These are phyloP conservation scores for Tupaia chinensis DNA, from an alignment of 2,113 vertebrate species.

Conservation along the genomic window DNA sequence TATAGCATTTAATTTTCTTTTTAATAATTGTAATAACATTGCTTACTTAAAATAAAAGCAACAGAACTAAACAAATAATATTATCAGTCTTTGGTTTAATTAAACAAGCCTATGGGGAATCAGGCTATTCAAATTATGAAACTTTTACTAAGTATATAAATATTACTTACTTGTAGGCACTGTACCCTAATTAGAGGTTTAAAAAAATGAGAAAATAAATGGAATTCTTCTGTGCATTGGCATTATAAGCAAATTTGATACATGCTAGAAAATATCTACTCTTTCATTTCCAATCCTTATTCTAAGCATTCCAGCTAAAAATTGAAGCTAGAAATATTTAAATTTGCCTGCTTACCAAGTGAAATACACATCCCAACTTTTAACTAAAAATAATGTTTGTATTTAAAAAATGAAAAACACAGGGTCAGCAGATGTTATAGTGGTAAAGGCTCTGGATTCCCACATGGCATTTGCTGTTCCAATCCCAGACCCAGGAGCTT, in stretches of 20 bases:
- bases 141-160: background rate
- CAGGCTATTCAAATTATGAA: background rate
- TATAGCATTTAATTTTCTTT: background rate
- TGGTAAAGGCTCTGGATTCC: too few species aligned
- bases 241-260: background rate
- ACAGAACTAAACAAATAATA: background rate
- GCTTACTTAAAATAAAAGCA: background rate
- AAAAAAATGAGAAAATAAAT: constrained; percentile 54
- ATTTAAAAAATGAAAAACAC: background rate
- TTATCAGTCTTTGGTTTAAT: background rate
- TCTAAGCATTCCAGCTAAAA: background rate
- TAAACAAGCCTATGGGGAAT: background rate
- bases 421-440: background rate
- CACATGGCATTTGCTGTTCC: too few species aligned
- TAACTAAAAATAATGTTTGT: background rate
- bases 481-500: too few species aligned
- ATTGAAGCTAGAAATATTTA: background rate
- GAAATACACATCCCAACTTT: background rate
- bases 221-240: background rate
- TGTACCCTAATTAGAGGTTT: background rate
- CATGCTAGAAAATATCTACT: background rate
- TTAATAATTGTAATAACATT: background rate
- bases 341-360: background rate
- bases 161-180: background rate
- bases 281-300: background rate